A percentile compares a stretch with the other conserved stretches of the same genome.
These are phyloP conservation scores for Brenthis hecate DNA, from an alignment of 2,888 invertebrate genomes.

Conservation along the genomic window DNA sequence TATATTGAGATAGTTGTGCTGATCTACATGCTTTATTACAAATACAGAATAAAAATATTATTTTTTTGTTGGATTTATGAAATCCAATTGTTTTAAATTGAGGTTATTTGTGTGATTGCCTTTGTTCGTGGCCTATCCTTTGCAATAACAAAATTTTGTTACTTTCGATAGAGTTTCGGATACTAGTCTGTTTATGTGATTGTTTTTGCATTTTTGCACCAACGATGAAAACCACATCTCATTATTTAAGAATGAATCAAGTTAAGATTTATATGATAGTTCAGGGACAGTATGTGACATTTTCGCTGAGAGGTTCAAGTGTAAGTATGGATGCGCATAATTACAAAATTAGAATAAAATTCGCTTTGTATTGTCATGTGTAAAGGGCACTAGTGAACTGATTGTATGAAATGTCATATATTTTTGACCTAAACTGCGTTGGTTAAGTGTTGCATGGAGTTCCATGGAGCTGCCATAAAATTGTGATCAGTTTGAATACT, in stretches of 20 bases:
- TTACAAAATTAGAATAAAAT: constrained; percentile 52
- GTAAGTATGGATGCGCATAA: constrained; percentile 42
- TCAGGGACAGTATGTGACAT: constrained; percentile 73
- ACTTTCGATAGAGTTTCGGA: constrained; percentile 73
- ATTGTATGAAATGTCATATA: constrained; percentile 70
- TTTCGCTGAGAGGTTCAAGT: constrained; percentile 64
- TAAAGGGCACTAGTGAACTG: constrained; percentile 60
- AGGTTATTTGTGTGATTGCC: constrained; percentile 73
- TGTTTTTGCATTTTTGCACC: constrained; percentile 75
- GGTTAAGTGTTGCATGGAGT: constrained; percentile 77
- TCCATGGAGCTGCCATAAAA: constrained; percentile 79
- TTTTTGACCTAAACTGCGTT: constrained; percentile 62
- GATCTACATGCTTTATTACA: constrained; percentile 63
- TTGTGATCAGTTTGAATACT: constrained; percentile 82
- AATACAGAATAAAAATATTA: constrained; percentile 55
- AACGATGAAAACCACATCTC: constrained; percentile 77
- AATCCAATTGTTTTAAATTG: constrained; percentile 69
- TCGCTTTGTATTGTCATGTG: constrained; percentile 55
- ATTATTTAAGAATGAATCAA: constrained; percentile 77
- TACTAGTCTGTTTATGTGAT: constrained; percentile 81
- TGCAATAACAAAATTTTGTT: constrained; percentile 70
- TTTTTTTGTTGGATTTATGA: constrained; percentile 66
- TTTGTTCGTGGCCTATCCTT: constrained; percentile 75
- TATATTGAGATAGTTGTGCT: constrained; percentile 75
- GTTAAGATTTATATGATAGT: constrained; percentile 63